phyloP scores from a whole-genome alignment of 1,140 invertebrate genomes.

The Drosophila sucinea region DNA sequence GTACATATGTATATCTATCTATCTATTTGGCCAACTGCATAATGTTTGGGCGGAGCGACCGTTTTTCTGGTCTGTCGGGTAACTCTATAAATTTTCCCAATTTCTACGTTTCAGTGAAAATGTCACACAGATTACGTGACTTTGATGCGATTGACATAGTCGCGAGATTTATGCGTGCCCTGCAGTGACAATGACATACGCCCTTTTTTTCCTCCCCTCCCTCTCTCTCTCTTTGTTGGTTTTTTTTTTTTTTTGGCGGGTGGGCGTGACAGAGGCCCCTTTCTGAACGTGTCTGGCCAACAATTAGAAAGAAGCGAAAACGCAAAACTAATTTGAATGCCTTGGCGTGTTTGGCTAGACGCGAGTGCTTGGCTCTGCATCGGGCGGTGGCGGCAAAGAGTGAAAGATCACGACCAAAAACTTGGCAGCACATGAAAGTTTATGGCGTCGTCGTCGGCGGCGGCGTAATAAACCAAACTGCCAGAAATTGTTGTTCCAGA shows the following conservation, averaged over 20 bases:
- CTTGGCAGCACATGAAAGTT: constrained; percentile 77
- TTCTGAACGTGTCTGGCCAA: constrained; percentile 57
- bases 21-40: neutral
- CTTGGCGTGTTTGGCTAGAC: constrained; percentile 51
- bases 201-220: neutral
- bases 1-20: neutral
- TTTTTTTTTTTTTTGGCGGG: constrained; percentile 24
- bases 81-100: constrained; percentile 64
- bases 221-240: constrained; percentile 28
- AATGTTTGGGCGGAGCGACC: neutral
- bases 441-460: constrained; percentile 39
- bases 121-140: constrained; percentile 81
- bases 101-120: constrained; percentile 79
- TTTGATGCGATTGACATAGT: constrained; percentile 81
- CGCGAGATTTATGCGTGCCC: constrained; percentile 77
- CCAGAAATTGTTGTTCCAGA: constrained; percentile 63
- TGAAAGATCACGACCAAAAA: constrained; percentile 80
- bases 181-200: constrained; percentile 45
- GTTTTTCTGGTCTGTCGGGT: constrained; percentile 19
- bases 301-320: constrained; percentile 62
- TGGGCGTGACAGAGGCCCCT: constrained; percentile 11
- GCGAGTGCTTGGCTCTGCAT: constrained; percentile 9
- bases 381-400: constrained; percentile 28
- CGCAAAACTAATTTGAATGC: constrained; percentile 77
- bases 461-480: constrained; percentile 54